phyloP scores from a whole-genome alignment of 2,888 invertebrate species.

The Scaptomyza tumidula region DNA sequence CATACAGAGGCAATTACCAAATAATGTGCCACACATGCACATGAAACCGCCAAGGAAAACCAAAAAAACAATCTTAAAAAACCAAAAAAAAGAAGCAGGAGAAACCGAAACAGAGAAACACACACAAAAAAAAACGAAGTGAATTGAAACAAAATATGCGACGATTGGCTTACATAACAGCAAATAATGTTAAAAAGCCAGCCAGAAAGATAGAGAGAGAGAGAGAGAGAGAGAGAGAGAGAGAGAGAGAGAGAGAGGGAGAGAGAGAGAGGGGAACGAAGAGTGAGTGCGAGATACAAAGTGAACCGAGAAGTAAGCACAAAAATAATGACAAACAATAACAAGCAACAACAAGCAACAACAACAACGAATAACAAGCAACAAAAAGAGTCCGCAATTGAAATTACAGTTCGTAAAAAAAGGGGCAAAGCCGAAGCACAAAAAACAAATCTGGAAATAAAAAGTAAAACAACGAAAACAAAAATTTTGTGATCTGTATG shows the following conservation, averaged over 20 bases:
- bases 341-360: constrained; percentile 35
- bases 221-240: constrained; percentile 12
- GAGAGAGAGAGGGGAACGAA: constrained; percentile 44
- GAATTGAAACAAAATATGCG: constrained; percentile 77
- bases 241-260: constrained; percentile 65
- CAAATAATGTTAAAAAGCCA: constrained; percentile 75
- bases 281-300: constrained; percentile 21
- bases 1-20: constrained; percentile 71
- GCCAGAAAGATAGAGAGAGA: constrained; percentile 63
- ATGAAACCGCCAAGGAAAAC: constrained; percentile 69
- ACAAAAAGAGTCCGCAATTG: constrained; percentile 40
- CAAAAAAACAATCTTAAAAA: constrained; percentile 13
- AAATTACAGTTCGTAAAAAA: constrained; percentile 48
- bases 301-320: constrained; percentile 41
- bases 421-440: constrained; percentile 47
- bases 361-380: constrained; percentile 11
- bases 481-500: constrained; percentile 50
- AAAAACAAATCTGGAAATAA: constrained; percentile 36
- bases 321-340: constrained; percentile 73
- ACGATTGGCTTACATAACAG: constrained; percentile 75
- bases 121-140: constrained; percentile 38
- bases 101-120: not conserved
- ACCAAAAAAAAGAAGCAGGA: constrained; percentile 22
- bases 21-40: constrained; percentile 72
- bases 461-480: constrained; percentile 15